These are phyloP conservation scores for Astyanax mexicanus DNA, from an alignment of 2,797 vertebrate species.

Conservation along the genomic window DNA sequence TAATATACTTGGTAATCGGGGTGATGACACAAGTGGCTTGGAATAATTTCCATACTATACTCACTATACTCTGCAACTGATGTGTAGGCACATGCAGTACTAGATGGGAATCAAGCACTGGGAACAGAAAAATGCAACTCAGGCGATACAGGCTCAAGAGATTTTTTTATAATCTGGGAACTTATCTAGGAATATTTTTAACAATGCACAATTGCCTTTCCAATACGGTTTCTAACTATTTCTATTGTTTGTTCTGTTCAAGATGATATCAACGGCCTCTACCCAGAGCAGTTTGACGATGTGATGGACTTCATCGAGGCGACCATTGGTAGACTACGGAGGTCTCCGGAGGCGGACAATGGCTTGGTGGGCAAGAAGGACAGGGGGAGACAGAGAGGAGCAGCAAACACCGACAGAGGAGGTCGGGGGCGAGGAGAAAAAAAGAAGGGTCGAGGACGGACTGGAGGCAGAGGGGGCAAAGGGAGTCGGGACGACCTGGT, in stretches of 20 bases:
- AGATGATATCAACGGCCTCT: slow-evolving; percentile 87
- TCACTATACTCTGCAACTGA: too few relatives aligned
- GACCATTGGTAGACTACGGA: slow-evolving; percentile 90
- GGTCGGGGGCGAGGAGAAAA: slow-evolving; percentile 77
- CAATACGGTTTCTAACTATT: slow-evolving; percentile 13
- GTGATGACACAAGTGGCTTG: too few relatives aligned
- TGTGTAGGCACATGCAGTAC: too few relatives aligned
- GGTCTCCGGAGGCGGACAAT: slow-evolving; percentile 84
- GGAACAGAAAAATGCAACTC: too few relatives aligned
- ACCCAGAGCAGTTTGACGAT: slow-evolving; percentile 92
- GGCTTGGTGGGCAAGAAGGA: slow-evolving; percentile 78
- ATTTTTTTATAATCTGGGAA: too few relatives aligned
- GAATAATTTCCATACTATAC: too few relatives aligned
- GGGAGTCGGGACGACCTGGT: slow-evolving; percentile 69
- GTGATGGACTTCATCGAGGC: slow-evolving; percentile 97
- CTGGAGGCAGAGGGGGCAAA: slow-evolving; percentile 71
- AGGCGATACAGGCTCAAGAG: too few relatives aligned
- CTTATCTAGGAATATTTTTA: too few relatives aligned
- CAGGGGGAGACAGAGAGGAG: slow-evolving; percentile 81
- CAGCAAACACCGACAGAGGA: slow-evolving; percentile 75
- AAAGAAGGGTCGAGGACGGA: slow-evolving; percentile 71
- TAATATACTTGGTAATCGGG: too few relatives aligned
- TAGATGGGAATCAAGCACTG: too few relatives aligned
- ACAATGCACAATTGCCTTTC: too few relatives aligned
- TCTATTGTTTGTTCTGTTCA: slow-evolving; percentile 54